Base-by-base conservation (phyloP, 2,113 vertebrate genomes). In the Sinosuthora webbiana region DNA sequence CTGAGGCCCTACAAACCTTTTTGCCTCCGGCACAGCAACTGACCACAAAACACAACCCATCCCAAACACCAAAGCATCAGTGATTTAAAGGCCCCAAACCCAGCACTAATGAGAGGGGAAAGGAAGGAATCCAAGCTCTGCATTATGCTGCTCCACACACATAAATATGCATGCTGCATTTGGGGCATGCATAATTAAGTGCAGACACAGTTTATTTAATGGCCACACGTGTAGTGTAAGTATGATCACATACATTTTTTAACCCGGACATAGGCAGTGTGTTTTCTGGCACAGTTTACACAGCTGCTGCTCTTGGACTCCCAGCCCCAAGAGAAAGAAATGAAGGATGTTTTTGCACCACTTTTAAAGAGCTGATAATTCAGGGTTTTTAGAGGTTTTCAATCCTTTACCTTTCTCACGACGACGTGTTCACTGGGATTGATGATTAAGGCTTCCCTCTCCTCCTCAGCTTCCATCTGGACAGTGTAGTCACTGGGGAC, bases 391-490 rank as follows among this genome's bases (percentile, higher is more conserved):
- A 53, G 50, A 81, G 78, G 49, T 16, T 75, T 89, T 76, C 8
- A 12, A 33, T 53, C 39, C 52, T 94, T 87, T 83, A 99, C 99
- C 98, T 98, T 98, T 63, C 98, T 95, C 35, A 98, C 97, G 35
- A 99, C 45, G 2, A 99, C 93, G 3, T 98, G 98, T 75, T 99
- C 98, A 73, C 95, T 98, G 0, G 99, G 98, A 93, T 98, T 96
- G 39, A 99, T 98, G 63, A 98, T 98, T n/a, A 99, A 96, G 33
- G 98, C 98, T 45, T 98, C 98, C 92, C 98, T 98, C 81, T 99
- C 98, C 15, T 99, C 99, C 11, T 99, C 99, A 2, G 97, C 70
- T 30, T 99, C 98, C 98, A 99, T 96, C 68, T 98, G 98, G 79
- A 99, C 97, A 23, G 96, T 97, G 93, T 97, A 98, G 47, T 98